phyloP scores from a whole-genome alignment of 2,797 vertebrate species.

The Micropoecilia bifurca region DNA sequence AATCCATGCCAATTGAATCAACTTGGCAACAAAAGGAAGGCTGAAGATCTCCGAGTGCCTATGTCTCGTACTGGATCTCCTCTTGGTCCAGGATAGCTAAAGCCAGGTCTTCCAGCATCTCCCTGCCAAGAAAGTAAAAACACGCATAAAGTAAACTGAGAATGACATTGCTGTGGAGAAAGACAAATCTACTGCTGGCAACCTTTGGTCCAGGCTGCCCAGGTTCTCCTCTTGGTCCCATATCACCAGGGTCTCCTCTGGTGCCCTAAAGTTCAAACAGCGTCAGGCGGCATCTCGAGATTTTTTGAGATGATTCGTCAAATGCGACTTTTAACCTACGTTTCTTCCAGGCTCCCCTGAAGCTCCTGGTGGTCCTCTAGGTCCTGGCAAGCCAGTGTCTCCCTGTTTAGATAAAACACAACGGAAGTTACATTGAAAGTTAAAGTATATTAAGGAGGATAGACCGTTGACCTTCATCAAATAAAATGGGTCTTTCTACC shows the following conservation, averaged over 20 bases:
- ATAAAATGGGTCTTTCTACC: conserved; percentile 53
- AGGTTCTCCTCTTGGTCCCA: conserved; percentile 89
- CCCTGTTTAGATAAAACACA: conserved; percentile 80
- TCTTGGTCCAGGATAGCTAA: conserved; percentile 91
- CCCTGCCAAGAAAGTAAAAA: conserved; percentile 79
- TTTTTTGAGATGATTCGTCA: not conserved
- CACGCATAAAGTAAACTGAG: not conserved
- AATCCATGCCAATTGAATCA: conserved; percentile 2
- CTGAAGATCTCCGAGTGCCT: not conserved
- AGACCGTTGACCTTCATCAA: not conserved
- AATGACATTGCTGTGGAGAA: not conserved
- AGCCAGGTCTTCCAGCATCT: conserved; percentile 89
- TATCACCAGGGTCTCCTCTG: conserved; percentile 89
- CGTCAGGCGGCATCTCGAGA: conserved; percentile 6
- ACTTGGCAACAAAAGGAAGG: not conserved
- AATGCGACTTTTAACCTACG: conserved; percentile 77
- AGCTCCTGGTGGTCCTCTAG: conserved; percentile 86
- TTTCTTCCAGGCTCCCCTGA: conserved; percentile 86
- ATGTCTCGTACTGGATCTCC: conserved; percentile 81
- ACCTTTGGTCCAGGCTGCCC: conserved; percentile 89
- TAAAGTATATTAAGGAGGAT: not conserved
- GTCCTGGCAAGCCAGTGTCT: conserved; percentile 90
- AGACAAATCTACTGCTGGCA: conserved; percentile 13
- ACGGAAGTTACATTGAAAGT: not conserved
- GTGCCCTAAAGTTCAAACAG: conserved; percentile 83